Conservation (phyloP, 2,113 vertebrate genomes). For the Chionis minor region DNA sequence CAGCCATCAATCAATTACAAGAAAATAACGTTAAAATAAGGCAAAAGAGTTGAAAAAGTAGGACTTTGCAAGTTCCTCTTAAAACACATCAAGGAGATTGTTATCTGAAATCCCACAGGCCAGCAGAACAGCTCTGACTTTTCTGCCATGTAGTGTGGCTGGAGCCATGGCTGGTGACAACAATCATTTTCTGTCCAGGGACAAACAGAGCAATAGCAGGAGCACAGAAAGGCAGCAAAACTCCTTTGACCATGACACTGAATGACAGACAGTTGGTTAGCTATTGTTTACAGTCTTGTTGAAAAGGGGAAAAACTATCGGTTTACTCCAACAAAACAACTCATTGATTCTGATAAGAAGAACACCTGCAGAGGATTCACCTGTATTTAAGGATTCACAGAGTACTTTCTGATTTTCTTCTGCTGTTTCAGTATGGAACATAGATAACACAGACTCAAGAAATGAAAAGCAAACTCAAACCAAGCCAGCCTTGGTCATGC, state of each 20-base stretch:
- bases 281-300: not conserved
- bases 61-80: not conserved
- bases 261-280: not conserved
- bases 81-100: not conserved
- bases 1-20: not conserved
- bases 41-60: not conserved
- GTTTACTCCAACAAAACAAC: not conserved
- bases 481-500: not conserved
- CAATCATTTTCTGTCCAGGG: not conserved
- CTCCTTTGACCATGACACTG: too few relatives aligned
- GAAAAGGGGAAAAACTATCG: not conserved
- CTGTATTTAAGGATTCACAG: not conserved
- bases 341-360: not conserved
- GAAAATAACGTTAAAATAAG: not conserved
- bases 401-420: not conserved
- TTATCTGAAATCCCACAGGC: not conserved
- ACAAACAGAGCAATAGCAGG: not conserved
- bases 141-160: fast-evolving
- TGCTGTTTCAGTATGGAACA: not conserved
- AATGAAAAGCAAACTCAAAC: not conserved
- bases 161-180: not conserved
- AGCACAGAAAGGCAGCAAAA: not conserved
- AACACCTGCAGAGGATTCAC: not conserved
- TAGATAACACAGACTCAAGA: not conserved
- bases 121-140: not conserved